Base-by-base conservation (phyloP, 2,888 invertebrate species). In the Ptychoptera albimana region DNA sequence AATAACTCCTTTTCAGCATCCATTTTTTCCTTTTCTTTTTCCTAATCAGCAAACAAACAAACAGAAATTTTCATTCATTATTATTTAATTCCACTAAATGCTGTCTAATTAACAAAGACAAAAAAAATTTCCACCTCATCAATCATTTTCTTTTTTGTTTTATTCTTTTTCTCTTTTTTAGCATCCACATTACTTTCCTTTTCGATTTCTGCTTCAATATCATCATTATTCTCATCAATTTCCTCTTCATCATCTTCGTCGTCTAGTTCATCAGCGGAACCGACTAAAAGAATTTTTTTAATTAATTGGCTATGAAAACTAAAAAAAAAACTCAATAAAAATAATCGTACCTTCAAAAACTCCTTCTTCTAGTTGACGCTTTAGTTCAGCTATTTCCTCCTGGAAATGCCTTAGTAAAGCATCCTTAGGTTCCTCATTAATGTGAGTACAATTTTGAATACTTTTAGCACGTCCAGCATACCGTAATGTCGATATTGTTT, bases 391-490 rank as follows among this genome's bases (percentile, higher is more conserved):
- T 52, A 99, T 96, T 69, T 98, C 96, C 56, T 86, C 81, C 66
- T 98, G 96, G 68, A 94, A 97, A 66, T 92, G 85, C 42, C 93
- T 77, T 14, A 98, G 75, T 39, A 98, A 66, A 0, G 97, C 94
- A 67, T 96, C 94, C 53, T 97, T 96, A 0, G 96, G 93, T 63
- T 97, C 97, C 60, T 93, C 94, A 65, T 98, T 98, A 49, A 98
- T 82, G 56, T 85, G 82, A 46, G 94, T 94, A 54, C 83, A 80
- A 68, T 97, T 98, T 64, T 91, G 86, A 51, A 98, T 98, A 60
- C 87, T 93, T 70, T 98, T 98, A 10, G 97, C 96, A 44, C 97
- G 76, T 69, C 91, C 93, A 1, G 97, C 97, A 68, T 97, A 98
- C 1, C 97, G 75, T 46, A 98, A 71, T 0, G 97, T 96, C 57